Percentiles rank a stretch among this genome's conserved stretches.
phyloP scores from a whole-genome alignment of 2,888 invertebrate species.

The Allacma fusca region DNA sequence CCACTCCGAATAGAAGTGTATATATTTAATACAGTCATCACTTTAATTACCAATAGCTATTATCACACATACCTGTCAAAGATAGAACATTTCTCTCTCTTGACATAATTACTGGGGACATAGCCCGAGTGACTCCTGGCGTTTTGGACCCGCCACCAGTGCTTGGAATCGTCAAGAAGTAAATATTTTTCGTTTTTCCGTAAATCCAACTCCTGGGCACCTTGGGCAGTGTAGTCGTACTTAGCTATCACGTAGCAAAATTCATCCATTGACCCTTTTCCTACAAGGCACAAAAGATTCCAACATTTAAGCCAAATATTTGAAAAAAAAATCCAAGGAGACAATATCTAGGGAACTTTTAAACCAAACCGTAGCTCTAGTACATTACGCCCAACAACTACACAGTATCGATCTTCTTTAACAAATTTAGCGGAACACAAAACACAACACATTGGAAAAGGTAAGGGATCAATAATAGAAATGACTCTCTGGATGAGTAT shows the following conservation, averaged over 20 bases:
- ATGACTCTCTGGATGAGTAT: too few relatives aligned
- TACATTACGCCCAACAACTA: too few relatives aligned
- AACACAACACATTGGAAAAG: too few relatives aligned
- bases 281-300: too few relatives aligned
- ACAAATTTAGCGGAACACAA: too few relatives aligned
- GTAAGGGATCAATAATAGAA: too few relatives aligned
- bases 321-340: too few relatives aligned
- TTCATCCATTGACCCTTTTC: constrained; percentile 62
- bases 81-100: constrained; percentile 94
- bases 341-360: too few relatives aligned
- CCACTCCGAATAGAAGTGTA: not conserved
- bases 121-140: constrained; percentile 93
- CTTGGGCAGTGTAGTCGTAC: constrained; percentile 98
- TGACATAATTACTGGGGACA: constrained; percentile 99
- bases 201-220: constrained; percentile 94
- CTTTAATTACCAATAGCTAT: not conserved
- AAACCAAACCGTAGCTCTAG: too few relatives aligned
- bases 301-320: too few relatives aligned
- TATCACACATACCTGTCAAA: constrained; percentile 78
- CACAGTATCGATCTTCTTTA: too few relatives aligned
- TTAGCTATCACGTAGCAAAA: constrained; percentile 98
- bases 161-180: constrained; percentile 95
- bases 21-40: too few relatives aligned
- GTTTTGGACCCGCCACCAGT: constrained; percentile 99
- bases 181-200: constrained; percentile 97